phyloP scores from a whole-genome alignment of 2,888 invertebrate species.

The Boloria selene region DNA sequence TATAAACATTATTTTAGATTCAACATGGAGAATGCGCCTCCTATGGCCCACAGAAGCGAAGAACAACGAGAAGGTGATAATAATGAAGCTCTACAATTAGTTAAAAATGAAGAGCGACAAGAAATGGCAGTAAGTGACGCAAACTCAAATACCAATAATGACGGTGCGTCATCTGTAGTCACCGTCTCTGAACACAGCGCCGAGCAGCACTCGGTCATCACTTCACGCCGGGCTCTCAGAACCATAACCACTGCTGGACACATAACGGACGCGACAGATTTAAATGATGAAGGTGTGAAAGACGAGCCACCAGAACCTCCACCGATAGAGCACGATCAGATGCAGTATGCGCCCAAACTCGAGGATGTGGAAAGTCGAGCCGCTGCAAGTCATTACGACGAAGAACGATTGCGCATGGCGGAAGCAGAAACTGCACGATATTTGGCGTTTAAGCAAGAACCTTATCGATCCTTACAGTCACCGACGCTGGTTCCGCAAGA shows the following conservation, averaged over 20 bases:
- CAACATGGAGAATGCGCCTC: slow-evolving; percentile 59
- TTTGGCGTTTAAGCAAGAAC: slow-evolving; percentile 69
- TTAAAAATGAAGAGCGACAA: slow-evolving; percentile 63
- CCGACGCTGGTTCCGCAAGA: slow-evolving; percentile 45
- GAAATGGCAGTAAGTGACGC: slow-evolving; percentile 40
- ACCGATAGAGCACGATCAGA: slow-evolving; percentile 50
- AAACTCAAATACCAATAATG: slow-evolving; percentile 42
- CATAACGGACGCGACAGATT: slow-evolving; percentile 66
- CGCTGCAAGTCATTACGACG: slow-evolving; percentile 56
- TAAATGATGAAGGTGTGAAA: slow-evolving; percentile 65
- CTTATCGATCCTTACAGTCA: slow-evolving; percentile 60
- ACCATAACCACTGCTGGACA: slow-evolving; percentile 84
- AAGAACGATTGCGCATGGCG: slow-evolving; percentile 61
- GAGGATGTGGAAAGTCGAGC: slow-evolving; percentile 47
- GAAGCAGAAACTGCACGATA: slow-evolving; percentile 70
- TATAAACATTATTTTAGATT: slow-evolving; percentile 6
- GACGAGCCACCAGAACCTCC: slow-evolving; percentile 66
- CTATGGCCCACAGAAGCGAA: slow-evolving; percentile 49
- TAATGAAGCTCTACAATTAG: slow-evolving; percentile 68
- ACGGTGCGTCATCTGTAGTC: slow-evolving; percentile 20
- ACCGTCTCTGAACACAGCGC: slow-evolving; percentile 47
- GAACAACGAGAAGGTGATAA: slow-evolving; percentile 51
- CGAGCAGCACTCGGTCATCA: slow-evolving; percentile 79
- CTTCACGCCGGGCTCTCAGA: slow-evolving; percentile 79
- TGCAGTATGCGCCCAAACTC: slow-evolving; percentile 52